phyloP scores from a whole-genome alignment of 2,797 vertebrate genomes.

The Silurus aristotelis region DNA sequence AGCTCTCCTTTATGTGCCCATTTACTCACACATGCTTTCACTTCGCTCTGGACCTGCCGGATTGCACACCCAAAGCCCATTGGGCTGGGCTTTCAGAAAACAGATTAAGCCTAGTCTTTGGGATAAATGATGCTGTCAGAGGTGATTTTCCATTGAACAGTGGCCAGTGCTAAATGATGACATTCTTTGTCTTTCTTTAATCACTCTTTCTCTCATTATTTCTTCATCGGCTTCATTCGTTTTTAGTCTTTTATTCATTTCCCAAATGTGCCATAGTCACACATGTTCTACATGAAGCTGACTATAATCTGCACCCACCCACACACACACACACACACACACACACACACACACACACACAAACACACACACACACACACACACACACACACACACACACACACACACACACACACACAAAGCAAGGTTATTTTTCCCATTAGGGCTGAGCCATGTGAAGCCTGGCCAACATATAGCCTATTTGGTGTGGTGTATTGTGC shows the following conservation, averaged over 20 bases:
- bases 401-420: conserved; percentile 10
- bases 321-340: conserved; percentile 27
- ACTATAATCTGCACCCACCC: conserved; percentile 17
- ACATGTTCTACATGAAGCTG: conserved; percentile 39
- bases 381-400: conserved; percentile 21
- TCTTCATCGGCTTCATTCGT: conserved; percentile 34
- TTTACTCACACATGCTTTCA: conserved; percentile 54
- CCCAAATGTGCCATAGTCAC: conserved; percentile 39
- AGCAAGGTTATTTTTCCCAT: conserved; percentile 21
- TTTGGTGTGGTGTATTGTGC: conserved; percentile 16
- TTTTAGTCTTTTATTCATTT: conserved; percentile 42
- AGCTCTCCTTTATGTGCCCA: conserved; percentile 33
- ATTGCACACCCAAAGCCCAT: conserved; percentile 42
- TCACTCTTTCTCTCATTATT: conserved; percentile 25
- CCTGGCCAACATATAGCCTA: conserved; percentile 9
- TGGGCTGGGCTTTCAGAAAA: conserved; percentile 35
- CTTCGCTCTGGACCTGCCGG: conserved; percentile 35
- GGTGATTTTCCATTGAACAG: conserved; percentile 41
- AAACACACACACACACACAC: conserved; percentile 29
- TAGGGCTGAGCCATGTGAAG: conserved; percentile 21
- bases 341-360: conserved; percentile 27
- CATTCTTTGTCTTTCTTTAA: conserved; percentile 43
- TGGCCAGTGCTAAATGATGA: conserved; percentile 34
- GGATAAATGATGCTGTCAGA: conserved; percentile 39
- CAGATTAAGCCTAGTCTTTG: conserved; percentile 12